Evolutionary conservation across 2,113 vertebrate species (phyloP), one percentile per base, ranked within the genome.

Genomic region (Tychaedon coryphoeus): DNA sequence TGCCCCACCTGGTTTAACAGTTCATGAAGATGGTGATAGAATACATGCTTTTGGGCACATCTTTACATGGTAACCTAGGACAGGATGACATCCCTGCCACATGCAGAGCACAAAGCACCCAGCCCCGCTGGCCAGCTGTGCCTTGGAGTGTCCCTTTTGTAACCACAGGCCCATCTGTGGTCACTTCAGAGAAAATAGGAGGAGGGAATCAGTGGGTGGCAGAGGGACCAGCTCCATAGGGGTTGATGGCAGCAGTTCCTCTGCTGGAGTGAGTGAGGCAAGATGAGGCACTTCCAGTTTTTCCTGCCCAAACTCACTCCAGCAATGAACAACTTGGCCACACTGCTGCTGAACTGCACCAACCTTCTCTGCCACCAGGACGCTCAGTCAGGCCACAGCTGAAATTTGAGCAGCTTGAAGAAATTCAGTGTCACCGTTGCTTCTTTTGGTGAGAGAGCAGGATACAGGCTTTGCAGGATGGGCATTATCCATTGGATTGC

Each of bases 211-310:
- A 33, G 14, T 2, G 7, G 28, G 28, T 1, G 2, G 23, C 81
- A 64, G 40, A 62, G 69, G 40, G 14, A 36, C 18, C 19, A 17
- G 34, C 50, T 22, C 58, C 10, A 2, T 40, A 24, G 50, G 34
- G 34, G 29, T 0, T 23, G 51, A 5, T 50, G 24, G 60, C 50
- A n/a, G 24, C 60, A 31, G 51, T 6, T 65, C 24, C 70, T 57
- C 29, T 42, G 60, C 60, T 40, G 70, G 6, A 17, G 19, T 19
- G 50, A 57, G 42, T 2, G 0, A 29, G 34, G 24, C 16, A 14
- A 8, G 42, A 19, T 15, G 24, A 19, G 5, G 16, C 20, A 10
- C 4, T 16, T 19, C 34, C 8, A 5, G 0, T 19, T 56, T 19
- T 40, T 34, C 29, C 34, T 56, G 50, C 42, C 19, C 42, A 40